Conservation (phyloP, 2,888 invertebrate genomes). For the Elmis aenea region DNA sequence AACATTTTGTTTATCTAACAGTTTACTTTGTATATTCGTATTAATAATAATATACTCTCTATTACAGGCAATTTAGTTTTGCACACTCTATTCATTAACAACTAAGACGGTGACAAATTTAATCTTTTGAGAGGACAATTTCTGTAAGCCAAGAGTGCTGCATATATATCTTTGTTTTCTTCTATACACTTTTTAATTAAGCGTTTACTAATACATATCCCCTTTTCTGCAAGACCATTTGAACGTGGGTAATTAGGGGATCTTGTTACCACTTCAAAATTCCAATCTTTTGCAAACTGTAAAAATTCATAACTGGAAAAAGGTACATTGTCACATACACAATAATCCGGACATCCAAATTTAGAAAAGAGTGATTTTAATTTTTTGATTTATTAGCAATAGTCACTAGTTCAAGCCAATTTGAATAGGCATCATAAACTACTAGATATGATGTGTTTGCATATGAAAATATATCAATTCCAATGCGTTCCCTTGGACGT, state of each 20-base stretch:
- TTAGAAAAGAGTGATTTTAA: conserved; percentile 2
- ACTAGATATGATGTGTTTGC: conserved; percentile 2
- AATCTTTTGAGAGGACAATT: no score
- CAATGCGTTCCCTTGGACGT: neutral
- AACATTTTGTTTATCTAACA: no score
- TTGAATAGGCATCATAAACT: no score
- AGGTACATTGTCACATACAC: conserved; percentile 13
- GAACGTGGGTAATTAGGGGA: conserved; percentile 14
- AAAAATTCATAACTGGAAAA: conserved; percentile 11
- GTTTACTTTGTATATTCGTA: no score
- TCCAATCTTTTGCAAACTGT: conserved; percentile 15
- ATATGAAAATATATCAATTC: conserved; percentile 1
- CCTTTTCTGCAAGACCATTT: conserved; percentile 18
- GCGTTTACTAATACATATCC: conserved; percentile 1
- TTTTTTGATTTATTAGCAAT: conserved; percentile 1
- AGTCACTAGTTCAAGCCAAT: conserved; percentile 7
- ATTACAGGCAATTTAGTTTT: no score
- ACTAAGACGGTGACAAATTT: no score
- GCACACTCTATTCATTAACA: no score
- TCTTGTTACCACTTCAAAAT: conserved; percentile 10
- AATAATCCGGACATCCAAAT: neutral
- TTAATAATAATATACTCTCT: no score
- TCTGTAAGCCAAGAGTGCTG: no score
- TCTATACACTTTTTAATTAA: conserved; percentile 7
- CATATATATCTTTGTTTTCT: no score